These are phyloP conservation scores for Tinamus major DNA, from an alignment of 2,797 vertebrate genomes.

Conservation along the genomic window DNA sequence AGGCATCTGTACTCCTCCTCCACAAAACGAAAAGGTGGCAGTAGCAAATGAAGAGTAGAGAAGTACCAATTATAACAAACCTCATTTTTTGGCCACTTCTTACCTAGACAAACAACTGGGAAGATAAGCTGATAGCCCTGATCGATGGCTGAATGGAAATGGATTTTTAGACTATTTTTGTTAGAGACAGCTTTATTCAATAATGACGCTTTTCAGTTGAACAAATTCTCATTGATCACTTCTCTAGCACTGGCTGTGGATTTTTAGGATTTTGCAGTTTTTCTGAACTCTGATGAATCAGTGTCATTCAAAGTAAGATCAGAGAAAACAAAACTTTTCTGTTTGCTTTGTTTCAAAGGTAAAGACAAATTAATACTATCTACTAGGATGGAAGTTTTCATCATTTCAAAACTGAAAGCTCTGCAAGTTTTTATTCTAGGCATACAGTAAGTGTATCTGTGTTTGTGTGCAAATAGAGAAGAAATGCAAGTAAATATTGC, in stretches of 20 bases:
- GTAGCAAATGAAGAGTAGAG: neutral
- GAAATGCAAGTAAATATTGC: neutral
- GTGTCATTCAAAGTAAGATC: neutral
- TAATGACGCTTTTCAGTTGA: neutral
- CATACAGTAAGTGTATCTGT: fast-evolving
- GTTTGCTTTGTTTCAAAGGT: neutral
- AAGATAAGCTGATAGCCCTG: neutral
- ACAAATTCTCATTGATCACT: neutral
- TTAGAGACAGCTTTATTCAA: neutral
- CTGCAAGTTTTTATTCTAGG: fast-evolving
- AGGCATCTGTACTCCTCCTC: neutral
- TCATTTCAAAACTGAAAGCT: neutral
- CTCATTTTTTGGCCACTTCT: neutral
- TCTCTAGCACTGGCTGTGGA: neutral
- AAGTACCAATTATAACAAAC: neutral
- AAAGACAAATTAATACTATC: neutral
- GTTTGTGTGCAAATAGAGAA: neutral
- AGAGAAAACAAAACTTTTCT: neutral
- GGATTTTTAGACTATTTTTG: neutral
- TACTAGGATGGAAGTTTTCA: neutral
- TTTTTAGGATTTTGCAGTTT: neutral
- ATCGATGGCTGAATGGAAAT: neutral
- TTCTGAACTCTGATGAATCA: neutral
- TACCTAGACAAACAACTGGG: neutral
- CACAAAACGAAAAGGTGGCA: fast-evolving